phyloP scores from a whole-genome alignment of 2,113 vertebrate genomes.

The Megaceryle maxima region DNA sequence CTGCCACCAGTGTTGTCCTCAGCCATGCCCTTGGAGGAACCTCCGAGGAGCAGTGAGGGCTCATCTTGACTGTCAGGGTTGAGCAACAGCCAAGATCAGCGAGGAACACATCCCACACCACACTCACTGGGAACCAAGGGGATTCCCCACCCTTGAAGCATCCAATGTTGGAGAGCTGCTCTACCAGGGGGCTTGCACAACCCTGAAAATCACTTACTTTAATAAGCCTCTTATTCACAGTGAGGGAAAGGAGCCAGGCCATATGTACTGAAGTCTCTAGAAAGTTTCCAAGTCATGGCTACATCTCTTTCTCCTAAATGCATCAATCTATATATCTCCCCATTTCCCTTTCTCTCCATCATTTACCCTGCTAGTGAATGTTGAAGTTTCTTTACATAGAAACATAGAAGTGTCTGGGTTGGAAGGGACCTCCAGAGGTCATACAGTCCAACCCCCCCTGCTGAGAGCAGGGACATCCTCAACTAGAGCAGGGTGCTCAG shows the following conservation, averaged over 20 bases:
- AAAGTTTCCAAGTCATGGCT: neutral
- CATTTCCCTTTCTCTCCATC: neutral
- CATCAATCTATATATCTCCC: neutral
- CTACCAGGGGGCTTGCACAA: neutral
- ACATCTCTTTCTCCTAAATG: neutral
- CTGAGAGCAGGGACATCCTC: no score
- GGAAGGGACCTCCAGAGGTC: no score
- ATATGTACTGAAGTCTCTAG: neutral
- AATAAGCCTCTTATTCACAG: neutral
- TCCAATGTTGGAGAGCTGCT: neutral
- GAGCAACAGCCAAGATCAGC: neutral
- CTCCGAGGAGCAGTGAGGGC: neutral
- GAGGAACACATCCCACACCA: neutral
- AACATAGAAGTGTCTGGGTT: no score
- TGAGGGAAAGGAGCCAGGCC: neutral
- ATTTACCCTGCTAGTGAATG: neutral
- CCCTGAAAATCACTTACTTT: neutral
- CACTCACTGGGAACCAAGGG: fast-evolving
- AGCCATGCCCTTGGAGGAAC: neutral
- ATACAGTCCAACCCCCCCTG: no score
- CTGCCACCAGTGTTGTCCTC: neutral
- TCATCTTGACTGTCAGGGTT: fast-evolving
- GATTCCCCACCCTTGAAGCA: neutral
- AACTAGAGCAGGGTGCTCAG: no score
- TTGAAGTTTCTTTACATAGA: neutral